phyloP scores from a whole-genome alignment of 2,113 vertebrate species.

The Mormyrus iriodes region DNA sequence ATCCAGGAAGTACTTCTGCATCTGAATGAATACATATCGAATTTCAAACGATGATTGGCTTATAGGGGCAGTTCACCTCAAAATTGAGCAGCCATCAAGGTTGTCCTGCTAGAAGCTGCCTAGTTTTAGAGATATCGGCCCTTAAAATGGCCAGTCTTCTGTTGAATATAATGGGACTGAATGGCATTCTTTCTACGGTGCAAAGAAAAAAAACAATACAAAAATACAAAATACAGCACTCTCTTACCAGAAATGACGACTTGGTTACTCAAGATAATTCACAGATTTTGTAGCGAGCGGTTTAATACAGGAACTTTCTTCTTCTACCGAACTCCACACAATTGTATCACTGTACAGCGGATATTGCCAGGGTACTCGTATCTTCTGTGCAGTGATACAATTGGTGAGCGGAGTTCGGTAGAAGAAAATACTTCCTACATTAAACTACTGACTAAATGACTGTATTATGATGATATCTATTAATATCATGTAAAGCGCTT shows the following conservation, averaged over 20 bases:
- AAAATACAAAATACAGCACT: no score
- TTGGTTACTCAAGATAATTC: neutral
- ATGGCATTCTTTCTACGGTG: neutral
- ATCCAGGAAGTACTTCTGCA: slow-evolving; percentile 90
- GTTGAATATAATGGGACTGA: neutral
- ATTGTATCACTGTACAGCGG: neutral
- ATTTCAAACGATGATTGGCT: neutral
- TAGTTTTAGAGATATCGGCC: neutral
- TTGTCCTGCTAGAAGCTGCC: neutral
- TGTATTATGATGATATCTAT: neutral
- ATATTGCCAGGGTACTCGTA: neutral
- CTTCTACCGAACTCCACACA: neutral
- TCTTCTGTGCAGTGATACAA: neutral
- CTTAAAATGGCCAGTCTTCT: neutral
- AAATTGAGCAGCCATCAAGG: neutral
- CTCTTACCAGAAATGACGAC: neutral
- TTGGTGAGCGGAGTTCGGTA: neutral
- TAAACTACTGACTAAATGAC: neutral
- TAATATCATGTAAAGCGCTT: no score
- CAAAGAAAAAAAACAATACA: no score
- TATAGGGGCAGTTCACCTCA: neutral
- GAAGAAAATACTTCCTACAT: neutral
- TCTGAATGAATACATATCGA: slow-evolving; percentile 51
- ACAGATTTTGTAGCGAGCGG: neutral
- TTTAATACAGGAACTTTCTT: no score